Base-by-base conservation (phyloP, 2,797 vertebrate genomes). In the Fratercula arctica region DNA sequence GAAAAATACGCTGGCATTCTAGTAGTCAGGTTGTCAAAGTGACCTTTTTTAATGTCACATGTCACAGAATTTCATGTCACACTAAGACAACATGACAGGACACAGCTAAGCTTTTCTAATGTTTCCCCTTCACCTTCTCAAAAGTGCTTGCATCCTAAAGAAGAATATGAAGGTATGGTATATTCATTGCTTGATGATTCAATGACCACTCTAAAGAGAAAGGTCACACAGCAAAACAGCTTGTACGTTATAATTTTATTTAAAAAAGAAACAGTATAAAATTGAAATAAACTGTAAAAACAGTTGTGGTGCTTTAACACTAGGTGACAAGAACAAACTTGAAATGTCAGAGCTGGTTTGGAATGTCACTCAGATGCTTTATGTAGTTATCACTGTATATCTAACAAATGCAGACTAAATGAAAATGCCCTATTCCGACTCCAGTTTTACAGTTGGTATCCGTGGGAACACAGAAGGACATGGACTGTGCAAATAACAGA, bases 11-110 rank as follows among this genome's bases (percentile, higher is more conserved):
- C 90, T 94, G 84, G 85, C 91, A 93, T 70, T 89, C 91, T 95
- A 93, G 87, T 84, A 75, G 92, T 97, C 96, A 96, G 94, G 96
- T 97, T 98, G 96, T 96, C 96, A 95, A 96, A 87, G n/a, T 96
- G 98, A 98, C 98, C 98, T 99, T 98, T 98, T 95, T 98, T 98
- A 98, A 98, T 98, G 98, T 97, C 98, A 98, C 79, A 97, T 87
- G 96, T 98, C 98, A 96, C 94, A 97, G 93, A 96, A 92, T 96
- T 98, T 98, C 96, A 97, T 98, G 97, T 98, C 98, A 98, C 97
- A 83, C 77, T 83, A 91, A 87, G 96, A 97, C 97, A 98, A 96
- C 61, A 74, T 97, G 98, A 98, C 98, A 98, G 96, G 97, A 96
- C 96, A 93, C 85, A 53, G 72, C 63, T 94, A 94, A 95, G 93